These are phyloP conservation scores for Lypha dubia DNA, from an alignment of 2,888 invertebrate species.

Conservation along the genomic window DNA sequence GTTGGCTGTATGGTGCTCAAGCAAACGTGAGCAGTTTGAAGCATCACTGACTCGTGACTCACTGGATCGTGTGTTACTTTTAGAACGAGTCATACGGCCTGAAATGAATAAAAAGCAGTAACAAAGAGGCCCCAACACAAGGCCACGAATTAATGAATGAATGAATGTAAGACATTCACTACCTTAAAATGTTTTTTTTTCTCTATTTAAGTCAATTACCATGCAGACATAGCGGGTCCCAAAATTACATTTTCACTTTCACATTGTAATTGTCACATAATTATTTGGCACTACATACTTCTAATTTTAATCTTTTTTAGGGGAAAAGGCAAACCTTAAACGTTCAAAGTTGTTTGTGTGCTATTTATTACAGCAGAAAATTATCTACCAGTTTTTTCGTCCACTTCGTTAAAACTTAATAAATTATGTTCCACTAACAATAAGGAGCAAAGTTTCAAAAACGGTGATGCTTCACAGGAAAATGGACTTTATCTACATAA, in stretches of 20 bases:
- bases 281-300: no score
- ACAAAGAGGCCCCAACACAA: constrained; percentile 46
- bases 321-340: no score
- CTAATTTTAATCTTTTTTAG: no score
- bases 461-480: no score
- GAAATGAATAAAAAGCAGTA: constrained; percentile 67
- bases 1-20: constrained; percentile 79
- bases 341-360: no score
- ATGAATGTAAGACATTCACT: constrained; percentile 9
- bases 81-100: constrained; percentile 83
- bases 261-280: no score
- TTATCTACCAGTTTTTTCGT: no score
- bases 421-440: no score
- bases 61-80: constrained; percentile 83
- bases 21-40: constrained; percentile 81
- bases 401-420: no score
- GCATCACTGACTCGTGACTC: constrained; percentile 83
- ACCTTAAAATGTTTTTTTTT: background rate
- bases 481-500: no score
- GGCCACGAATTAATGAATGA: constrained; percentile 23
- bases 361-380: no score
- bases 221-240: background rate
- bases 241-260: background rate
- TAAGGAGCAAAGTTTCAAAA: no score
- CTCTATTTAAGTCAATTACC: background rate